Evolutionary conservation across 2,797 vertebrate genomes (phyloP).

Genomic region (Schizopygopsis pylzovi): DNA sequence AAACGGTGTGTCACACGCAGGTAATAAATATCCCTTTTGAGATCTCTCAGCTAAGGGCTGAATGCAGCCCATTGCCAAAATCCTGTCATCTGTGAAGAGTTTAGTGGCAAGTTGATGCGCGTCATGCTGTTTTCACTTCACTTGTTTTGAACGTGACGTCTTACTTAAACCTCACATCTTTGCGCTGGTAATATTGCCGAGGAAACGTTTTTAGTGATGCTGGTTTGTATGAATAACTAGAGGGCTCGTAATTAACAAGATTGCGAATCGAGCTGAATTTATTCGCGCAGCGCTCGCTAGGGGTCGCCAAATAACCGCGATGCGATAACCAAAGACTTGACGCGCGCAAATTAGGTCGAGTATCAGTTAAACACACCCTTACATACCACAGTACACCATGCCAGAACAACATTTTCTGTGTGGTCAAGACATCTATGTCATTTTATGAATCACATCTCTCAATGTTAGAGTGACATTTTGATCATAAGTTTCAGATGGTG

Average conservation of each 20-base stretch:
- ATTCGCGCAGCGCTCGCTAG: constrained; percentile 68
- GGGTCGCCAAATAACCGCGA: constrained; percentile 77
- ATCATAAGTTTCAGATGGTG: constrained; percentile 37
- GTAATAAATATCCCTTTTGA: constrained; percentile 69
- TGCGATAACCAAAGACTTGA: constrained; percentile 35
- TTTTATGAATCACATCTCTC: constrained; percentile 45
- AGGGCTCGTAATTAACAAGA: constrained; percentile 12
- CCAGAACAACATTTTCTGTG: constrained; percentile 18
- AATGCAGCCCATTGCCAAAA: constrained; percentile 35
- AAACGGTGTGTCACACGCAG: constrained; percentile 82
- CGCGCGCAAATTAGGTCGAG: constrained; percentile 60
- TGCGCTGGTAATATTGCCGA: neutral
- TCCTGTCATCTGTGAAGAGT: constrained; percentile 27
- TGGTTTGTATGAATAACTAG: constrained; percentile 27
- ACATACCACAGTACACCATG: constrained; percentile 32
- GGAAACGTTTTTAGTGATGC: constrained; percentile 19
- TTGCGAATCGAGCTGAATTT: constrained; percentile 48
- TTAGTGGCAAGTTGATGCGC: constrained; percentile 36
- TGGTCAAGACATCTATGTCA: constrained; percentile 50
- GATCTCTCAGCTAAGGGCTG: neutral
- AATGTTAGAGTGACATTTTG: constrained; percentile 49
- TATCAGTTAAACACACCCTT: constrained; percentile 55
- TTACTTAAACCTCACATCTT: neutral
- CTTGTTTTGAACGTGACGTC: neutral
- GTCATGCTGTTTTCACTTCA: neutral